Evolutionary conservation across 2,888 invertebrate species (phyloP), one percentile per base, ranked within the genome.

Genomic region (Cephus pygmeus): DNA sequence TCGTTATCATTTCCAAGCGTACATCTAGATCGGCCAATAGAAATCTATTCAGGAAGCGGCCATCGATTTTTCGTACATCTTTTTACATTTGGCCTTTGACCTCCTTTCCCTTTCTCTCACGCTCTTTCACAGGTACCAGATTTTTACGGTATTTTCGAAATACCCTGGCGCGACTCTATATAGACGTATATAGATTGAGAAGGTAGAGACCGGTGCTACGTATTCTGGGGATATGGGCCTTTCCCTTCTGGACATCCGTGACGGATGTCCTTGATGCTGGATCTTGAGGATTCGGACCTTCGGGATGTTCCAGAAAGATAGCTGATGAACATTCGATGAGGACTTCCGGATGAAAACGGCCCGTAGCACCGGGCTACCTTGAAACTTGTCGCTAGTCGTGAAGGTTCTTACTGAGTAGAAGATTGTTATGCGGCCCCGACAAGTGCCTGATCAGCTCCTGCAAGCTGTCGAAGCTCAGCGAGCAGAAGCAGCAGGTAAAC

Each of bases 401-500:
- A 91, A 97, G 93, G 92, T 97, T 97, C 93, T 97, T 97, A 92
- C 96, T 97, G 87, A 97, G 94, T 81, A 97, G 94, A 89, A 97
- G 93, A 92, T 96, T 97, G 89, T 97, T 97, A 92, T 97, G 97
- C 83, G 97, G 97, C 82, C 97, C 97, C 34, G 97, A 97, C 85
- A 97, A 93, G 91, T 97, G 97, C 90, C 97, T 94, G 86, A 97
- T 97, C 82, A 97, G 93, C 92, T 97, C 97, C 86, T 97, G 97
- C 87, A 97, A 93, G 83, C 96, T 96, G 92, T 97, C 97, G 90
- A 97, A 97, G 83, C 95, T 96, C 87, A 96, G 93, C 87, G 96
- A 95, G 91, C 97, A 97, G 93, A 97, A 97, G 92, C 97, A 97
- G 91, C 97, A 97, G 91, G 96, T 96, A 89, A 96, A 97, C 76